Conservation (phyloP, 1,140 invertebrate species). For the Temnothorax longispinosus region DNA sequence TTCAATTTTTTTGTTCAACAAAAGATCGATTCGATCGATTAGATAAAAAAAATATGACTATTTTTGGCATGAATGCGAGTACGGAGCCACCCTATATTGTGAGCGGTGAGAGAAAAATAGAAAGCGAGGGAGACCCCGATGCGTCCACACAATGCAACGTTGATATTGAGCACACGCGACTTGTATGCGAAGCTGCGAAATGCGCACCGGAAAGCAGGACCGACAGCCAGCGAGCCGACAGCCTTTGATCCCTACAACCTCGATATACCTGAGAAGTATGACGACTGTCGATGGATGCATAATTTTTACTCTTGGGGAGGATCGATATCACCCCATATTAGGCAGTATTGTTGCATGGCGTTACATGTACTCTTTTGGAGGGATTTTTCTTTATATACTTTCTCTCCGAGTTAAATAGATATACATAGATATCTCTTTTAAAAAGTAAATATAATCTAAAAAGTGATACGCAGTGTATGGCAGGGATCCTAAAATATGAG, state of each 20-base stretch:
- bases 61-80: background rate
- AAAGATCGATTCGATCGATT: background rate
- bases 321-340: conserved; percentile 36
- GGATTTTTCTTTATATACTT: background rate
- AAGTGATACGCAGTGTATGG: background rate
- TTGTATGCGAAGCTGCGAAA: conserved; percentile 66
- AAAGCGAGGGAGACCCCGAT: conserved; percentile 30
- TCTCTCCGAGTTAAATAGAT: background rate
- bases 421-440: background rate
- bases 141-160: conserved; percentile 76
- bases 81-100: conserved; percentile 21
- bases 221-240: conserved; percentile 15
- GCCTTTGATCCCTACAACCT: conserved; percentile 61
- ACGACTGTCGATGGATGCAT: conserved; percentile 50
- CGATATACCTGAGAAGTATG: conserved; percentile 47
- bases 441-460: background rate
- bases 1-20: background rate
- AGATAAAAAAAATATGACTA: conserved; percentile 2
- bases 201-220: conserved; percentile 62
- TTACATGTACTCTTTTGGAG: background rate
- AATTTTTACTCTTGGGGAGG: conserved; percentile 13
- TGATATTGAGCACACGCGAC: conserved; percentile 76
- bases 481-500: background rate
- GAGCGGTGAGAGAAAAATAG: conserved; percentile 23
- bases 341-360: background rate